Base-by-base conservation (phyloP, 2,888 invertebrate genomes). In the Euplagia quadripunctaria region DNA sequence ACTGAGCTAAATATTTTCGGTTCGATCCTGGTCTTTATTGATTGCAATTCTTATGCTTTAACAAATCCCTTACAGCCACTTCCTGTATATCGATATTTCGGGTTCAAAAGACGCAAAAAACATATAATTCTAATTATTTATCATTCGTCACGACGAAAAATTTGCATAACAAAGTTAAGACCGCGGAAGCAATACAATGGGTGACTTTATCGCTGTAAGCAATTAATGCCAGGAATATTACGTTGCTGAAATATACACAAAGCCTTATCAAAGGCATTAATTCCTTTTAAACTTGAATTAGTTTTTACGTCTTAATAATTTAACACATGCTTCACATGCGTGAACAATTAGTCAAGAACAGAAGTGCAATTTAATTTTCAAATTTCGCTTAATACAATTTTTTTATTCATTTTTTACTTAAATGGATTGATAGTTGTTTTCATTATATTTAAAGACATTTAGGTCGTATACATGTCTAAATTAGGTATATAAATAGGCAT, bases 131-230 rank as follows among this genome's bases (percentile, higher is more conserved):
- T 58, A n/a, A 58, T 58, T 20, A n/a, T 58, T 31, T 31, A 31
- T 31, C 14, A 61, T 31, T 20, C 61, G 31, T 31, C 31, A 61
- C 14, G 12, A 11, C 6, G 12, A 31, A 61, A 12, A 12, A 61
- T 61, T 61, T 61, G 31, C 61, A 61, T 61, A 61, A 61, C 61
- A 61, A 61, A 20, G 20, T 61, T 31, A 61, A 31, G 61, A 61
- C 20, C 20, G 31, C 31, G 31, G 31, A 61, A 61, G 61, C 31
- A 61, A 5, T 14, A 61, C 61, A 61, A 61, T 31, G 6, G 61
- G 14, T 31, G 12, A 31, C 61, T 61, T 61, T 61, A 31, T 14
- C 12, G 31, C 31, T 61, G 5, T 31, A 61, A 61, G 31, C 14
- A 20, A 61, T 61, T 20, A 61, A 61, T 31, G 5, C 14, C 61